These are phyloP conservation scores for Coleophora flavipennella DNA, from an alignment of 2,888 invertebrate species.

Conservation along the genomic window DNA sequence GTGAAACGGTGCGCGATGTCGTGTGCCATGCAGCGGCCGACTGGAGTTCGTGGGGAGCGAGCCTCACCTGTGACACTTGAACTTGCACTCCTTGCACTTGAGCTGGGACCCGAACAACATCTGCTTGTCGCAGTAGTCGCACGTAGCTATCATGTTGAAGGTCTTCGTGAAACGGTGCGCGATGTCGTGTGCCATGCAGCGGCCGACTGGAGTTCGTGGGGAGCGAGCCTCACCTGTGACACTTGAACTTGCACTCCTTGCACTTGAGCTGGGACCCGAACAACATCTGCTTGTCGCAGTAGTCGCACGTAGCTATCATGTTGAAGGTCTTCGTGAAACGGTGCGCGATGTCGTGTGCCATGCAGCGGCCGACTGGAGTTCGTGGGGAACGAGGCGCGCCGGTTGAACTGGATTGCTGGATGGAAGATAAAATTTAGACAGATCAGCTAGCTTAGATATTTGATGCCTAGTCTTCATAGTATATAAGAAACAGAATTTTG, in stretches of 20 bases:
- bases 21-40: constrained; percentile 83
- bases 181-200: constrained; percentile 88
- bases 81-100: constrained; percentile 96
- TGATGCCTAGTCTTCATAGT: no score
- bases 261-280: constrained; percentile 89
- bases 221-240: constrained; percentile 73
- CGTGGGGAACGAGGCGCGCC: constrained; percentile 77
- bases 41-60: no score
- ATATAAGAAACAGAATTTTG: no score
- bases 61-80: constrained; percentile 80
- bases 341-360: constrained; percentile 92
- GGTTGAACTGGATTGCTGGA: constrained; percentile 6
- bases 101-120: constrained; percentile 87
- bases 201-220: constrained; percentile 82
- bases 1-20: constrained; percentile 92
- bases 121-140: constrained; percentile 91
- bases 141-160: constrained; percentile 90
- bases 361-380: constrained; percentile 79
- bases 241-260: constrained; percentile 95
- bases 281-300: constrained; percentile 91
- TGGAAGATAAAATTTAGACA: not conserved
- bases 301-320: constrained; percentile 90
- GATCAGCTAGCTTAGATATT: not conserved
- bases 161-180: constrained; percentile 79
- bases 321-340: constrained; percentile 92